Conservation (phyloP, 2,888 invertebrate genomes). For the Thysanoteuthis rhombus region DNA sequence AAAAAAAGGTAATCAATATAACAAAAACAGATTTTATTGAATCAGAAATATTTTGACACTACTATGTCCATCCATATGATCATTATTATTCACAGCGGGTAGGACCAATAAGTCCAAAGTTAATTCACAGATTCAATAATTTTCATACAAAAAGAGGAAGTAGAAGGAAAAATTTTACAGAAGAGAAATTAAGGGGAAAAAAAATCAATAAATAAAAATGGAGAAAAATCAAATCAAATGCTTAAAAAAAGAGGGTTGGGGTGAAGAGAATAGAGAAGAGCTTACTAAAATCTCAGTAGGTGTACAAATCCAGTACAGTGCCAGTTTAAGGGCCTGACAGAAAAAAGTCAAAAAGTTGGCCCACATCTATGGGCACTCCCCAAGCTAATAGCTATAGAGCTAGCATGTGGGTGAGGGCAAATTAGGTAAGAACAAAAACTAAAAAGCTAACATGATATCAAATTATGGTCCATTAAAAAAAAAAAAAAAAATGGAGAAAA, state of each 20-base stretch:
- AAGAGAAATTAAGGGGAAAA: background rate
- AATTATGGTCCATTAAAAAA: background rate
- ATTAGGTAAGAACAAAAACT: background rate
- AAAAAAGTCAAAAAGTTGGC: background rate
- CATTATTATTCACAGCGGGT: background rate
- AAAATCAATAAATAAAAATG: background rate
- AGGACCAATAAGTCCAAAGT: background rate
- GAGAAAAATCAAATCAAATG: background rate
- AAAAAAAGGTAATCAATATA: background rate
- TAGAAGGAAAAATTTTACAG: background rate
- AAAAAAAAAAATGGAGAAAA: background rate
- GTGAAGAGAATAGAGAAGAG: background rate
- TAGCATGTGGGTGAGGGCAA: background rate
- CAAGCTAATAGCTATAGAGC: background rate
- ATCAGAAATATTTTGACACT: background rate
- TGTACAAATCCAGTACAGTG: background rate
- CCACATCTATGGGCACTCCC: background rate
- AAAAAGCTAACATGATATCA: background rate
- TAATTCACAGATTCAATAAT: constrained; percentile 12
- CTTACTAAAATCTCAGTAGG: background rate
- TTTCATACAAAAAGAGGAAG: background rate
- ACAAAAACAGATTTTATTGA: background rate
- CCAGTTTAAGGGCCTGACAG: background rate
- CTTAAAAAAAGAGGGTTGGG: background rate
- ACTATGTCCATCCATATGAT: background rate